Base-by-base conservation (phyloP, 2,113 vertebrate genomes). In the Cichladusa arquata region DNA sequence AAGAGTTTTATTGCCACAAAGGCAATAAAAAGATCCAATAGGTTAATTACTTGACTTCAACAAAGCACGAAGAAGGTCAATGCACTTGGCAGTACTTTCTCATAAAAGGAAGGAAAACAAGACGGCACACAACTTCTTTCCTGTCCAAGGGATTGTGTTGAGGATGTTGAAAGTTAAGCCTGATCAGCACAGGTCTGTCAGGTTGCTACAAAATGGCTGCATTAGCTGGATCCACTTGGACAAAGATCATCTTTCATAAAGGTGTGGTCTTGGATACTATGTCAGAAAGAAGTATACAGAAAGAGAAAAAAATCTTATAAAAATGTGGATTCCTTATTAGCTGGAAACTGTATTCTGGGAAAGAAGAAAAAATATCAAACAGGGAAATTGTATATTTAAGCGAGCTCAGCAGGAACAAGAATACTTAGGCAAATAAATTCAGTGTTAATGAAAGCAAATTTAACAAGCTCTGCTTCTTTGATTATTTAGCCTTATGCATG, bases 381-480 rank as follows among this genome's bases (percentile, higher is more conserved):
- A 76, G 29, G 47, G 45, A 93, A 93, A 87, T 66, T 42, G 36
- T 76, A 88, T 73, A 70, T 81, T 60, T 81, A 81, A 95, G 82
- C 31, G 80, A 77, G 51, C 96, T 92, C 97, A 95, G 97, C 95
- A 89, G 95, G 96, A 73, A 69, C 74, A 88, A 92, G 86, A 72
- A 72, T 94, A 95, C 92, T 97, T 94, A 96, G 79, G 94, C 94
- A 97, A 95, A 97, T 95, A 78, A 96, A 91, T 92, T 89, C 87
- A 88, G 90, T 77, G 94, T 73, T 97, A 96, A 97, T 86, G 92
- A 96, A 93, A 61, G 86, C 66, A 97, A 96, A 94, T 70, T 80
- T 91, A 93, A 89, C 89, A 84, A 88, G 90, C 91, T 84, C 82
- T 56, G 78, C 62, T 91, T 86, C 93, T 96, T 94, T 97, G 94